phyloP scores from a whole-genome alignment of 2,113 vertebrate genomes.

The Corydoras sp. region DNA sequence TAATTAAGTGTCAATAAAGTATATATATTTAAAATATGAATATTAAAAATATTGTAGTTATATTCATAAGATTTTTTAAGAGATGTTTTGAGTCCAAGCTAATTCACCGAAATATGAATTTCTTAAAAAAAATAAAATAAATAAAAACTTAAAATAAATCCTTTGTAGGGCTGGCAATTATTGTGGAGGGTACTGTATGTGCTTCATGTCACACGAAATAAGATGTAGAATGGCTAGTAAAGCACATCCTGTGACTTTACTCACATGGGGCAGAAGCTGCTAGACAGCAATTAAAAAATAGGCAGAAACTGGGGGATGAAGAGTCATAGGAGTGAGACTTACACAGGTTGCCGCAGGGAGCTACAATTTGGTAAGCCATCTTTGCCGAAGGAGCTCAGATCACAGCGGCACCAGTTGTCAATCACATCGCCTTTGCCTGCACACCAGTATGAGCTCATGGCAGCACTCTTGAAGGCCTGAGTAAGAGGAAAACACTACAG shows the following conservation, averaged over 20 bases:
- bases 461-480: constrained; percentile 87
- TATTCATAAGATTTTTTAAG: too few species aligned
- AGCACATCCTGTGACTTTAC: constrained; percentile 11
- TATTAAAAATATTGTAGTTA: too few species aligned
- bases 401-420: constrained; percentile 97
- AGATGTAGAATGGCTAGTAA: not conserved
- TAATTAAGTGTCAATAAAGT: too few species aligned
- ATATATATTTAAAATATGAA: too few species aligned
- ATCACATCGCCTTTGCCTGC: constrained; percentile 96
- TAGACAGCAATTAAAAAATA: constrained; percentile 60
- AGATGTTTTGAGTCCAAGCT: too few species aligned
- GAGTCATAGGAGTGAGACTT: constrained; percentile 56
- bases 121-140: too few species aligned
- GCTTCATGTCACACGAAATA: too few species aligned
- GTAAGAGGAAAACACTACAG: constrained; percentile 34
- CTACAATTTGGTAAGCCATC: constrained; percentile 94
- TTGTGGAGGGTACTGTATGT: too few species aligned
- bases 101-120: too few species aligned
- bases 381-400: constrained; percentile 91
- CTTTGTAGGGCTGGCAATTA: too few species aligned
- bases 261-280: constrained; percentile 45
- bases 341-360: constrained; percentile 86
- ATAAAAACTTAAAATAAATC: too few species aligned
- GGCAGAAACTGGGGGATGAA: constrained; percentile 28
- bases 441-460: constrained; percentile 99